Evolutionary conservation across 2,888 invertebrate genomes (phyloP), one percentile per base, ranked within the genome.

Genomic region (Cataglyphis livida): DNA sequence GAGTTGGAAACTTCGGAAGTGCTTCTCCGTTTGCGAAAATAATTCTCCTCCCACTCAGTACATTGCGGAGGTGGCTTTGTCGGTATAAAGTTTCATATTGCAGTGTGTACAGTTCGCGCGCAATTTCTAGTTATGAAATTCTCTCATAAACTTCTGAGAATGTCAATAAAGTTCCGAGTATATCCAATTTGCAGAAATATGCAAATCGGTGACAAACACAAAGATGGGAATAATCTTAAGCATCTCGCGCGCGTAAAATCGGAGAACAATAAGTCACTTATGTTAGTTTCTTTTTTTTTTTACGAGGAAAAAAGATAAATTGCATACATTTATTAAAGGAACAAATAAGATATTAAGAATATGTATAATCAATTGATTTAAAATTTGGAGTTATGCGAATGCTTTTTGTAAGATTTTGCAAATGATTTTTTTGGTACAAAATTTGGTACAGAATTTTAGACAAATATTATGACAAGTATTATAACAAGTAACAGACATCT

Each of bases 41-140:
- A 78, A 78, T 51, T n/a, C 73, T 78, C 71, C 32, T 44, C 32
- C 59, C 21, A 78, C 44, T 78, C 73, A 21, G 21, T 32, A 51
- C 51, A 51, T 71, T 25, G 44, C 21, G 32, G 32, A 78, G 25
- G 12, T 59, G 57, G 73, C 73, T 78, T 71, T 78, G 35, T 78
- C 44, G n/a, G 18, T 41, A 44, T 70, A 70, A 78, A 78, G 78
- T 78, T 70, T 70, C 78, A 78, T 44, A 78, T 78, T 78, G 78
- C 59, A 78, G 32, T 71, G 32, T 71, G 41, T 78, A 76, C 66
- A 78, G 57, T 78, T 78, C 71, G 73, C 25, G 73, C 25, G 44
- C 57, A 78, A 78, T 44, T 59, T 71, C 59, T 32, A 70, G 41
- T 70, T 78, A 59, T 78, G 57, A 78, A 65, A 78, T 78, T 78